phyloP scores from a whole-genome alignment of 2,888 invertebrate species.

The Hoplodrina blanda region DNA sequence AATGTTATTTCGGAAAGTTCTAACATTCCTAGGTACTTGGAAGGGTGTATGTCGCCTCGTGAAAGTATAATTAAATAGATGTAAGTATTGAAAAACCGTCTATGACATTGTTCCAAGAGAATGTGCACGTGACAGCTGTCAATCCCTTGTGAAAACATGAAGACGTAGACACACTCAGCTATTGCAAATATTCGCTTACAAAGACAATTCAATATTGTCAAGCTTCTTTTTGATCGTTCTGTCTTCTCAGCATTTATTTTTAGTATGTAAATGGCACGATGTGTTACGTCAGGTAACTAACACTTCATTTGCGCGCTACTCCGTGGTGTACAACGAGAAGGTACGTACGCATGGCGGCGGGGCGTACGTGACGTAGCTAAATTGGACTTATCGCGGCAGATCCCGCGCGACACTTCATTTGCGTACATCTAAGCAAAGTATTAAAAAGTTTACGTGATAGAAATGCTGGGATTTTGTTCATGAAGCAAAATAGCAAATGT shows the following conservation, averaged over 20 bases:
- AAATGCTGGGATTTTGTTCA: slow-evolving; percentile 23
- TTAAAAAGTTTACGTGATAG: slow-evolving; percentile 39
- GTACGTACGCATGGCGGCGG: slow-evolving; percentile 30
- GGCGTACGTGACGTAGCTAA: slow-evolving; percentile 77
- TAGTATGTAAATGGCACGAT: neutral
- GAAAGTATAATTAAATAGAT: too few relatives aligned
- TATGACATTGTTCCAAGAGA: too few relatives aligned
- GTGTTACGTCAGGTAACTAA: too few relatives aligned
- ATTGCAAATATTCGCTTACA: neutral
- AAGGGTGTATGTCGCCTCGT: too few relatives aligned
- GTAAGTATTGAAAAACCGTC: too few relatives aligned
- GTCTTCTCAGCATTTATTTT: neutral
- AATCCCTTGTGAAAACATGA: too few relatives aligned
- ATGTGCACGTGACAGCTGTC: too few relatives aligned
- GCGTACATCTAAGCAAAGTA: slow-evolving; percentile 43
- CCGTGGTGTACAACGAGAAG: slow-evolving; percentile 6
- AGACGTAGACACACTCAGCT: too few relatives aligned
- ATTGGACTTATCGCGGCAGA: slow-evolving; percentile 77
- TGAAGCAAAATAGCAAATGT: slow-evolving; percentile 31
- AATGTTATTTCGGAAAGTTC: neutral
- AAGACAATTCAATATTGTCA: neutral
- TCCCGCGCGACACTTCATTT: slow-evolving; percentile 64
- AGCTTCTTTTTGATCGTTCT: neutral
- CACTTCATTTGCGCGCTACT: slow-evolving; percentile 25
- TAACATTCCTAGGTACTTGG: too few relatives aligned